Evolutionary conservation across 1,140 invertebrate species (phyloP).

Genomic region (Hetaerina americana): DNA sequence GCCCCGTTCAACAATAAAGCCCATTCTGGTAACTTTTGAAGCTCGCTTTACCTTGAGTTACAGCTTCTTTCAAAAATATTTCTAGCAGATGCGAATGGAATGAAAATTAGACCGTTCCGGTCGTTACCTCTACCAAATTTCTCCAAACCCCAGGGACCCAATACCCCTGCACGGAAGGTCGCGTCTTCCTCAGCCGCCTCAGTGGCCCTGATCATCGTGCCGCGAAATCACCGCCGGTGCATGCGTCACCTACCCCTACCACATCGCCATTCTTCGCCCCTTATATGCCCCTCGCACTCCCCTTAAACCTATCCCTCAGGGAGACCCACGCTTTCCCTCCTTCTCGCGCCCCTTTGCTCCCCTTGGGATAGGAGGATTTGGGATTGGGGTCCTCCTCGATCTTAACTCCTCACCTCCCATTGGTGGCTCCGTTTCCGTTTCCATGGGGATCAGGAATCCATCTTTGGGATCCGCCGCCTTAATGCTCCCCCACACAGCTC

Average conservation of each 20-base stretch:
- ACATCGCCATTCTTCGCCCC: not conserved
- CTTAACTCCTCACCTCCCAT: not conserved
- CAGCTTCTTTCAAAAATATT: too few species aligned
- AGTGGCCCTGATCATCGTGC: not conserved
- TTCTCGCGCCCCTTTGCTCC: not conserved
- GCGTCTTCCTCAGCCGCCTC: not conserved
- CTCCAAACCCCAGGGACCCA: too few species aligned
- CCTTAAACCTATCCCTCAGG: not conserved
- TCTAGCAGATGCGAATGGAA: too few species aligned
- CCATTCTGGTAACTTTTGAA: too few species aligned
- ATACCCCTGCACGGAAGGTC: too few species aligned
- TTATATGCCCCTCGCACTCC: not conserved
- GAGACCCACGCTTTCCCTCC: not conserved
- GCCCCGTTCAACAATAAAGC: too few species aligned
- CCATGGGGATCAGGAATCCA: not conserved
- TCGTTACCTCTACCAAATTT: too few species aligned
- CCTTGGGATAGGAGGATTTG: not conserved
- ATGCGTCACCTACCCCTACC: not conserved
- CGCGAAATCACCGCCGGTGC: not conserved
- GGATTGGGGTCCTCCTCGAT: too few species aligned
- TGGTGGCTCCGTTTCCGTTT: not conserved
- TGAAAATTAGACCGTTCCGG: too few species aligned
- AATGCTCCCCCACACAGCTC: not conserved
- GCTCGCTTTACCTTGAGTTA: too few species aligned
- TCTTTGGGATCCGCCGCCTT: not conserved